A percentile compares a stretch with the other conserved stretches of the same genome.
Evolutionary conservation across 2,888 invertebrate genomes (phyloP).

Genomic region (Eudasyphora cyanicolor): DNA sequence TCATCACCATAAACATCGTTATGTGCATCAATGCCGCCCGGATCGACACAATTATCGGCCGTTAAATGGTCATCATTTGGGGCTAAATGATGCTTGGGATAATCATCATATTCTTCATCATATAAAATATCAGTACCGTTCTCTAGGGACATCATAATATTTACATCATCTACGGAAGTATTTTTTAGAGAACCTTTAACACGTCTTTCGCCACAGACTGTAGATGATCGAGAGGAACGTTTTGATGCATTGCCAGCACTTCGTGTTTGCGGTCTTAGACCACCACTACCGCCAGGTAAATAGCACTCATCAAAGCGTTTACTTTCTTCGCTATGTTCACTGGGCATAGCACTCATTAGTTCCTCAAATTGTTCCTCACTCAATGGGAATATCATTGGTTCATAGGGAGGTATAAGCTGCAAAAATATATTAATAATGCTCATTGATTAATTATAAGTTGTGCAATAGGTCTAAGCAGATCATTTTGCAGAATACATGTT

Average conservation of each 20-base stretch:
- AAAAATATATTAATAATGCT: slow-evolving; percentile 69
- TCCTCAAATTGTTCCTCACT: slow-evolving; percentile 84
- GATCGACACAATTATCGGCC: slow-evolving; percentile 63
- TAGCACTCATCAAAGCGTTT: slow-evolving; percentile 60
- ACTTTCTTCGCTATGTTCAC: slow-evolving; percentile 56
- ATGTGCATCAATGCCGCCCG: slow-evolving; percentile 49
- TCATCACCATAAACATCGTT: slow-evolving; percentile 66
- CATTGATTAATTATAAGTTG: too few species aligned
- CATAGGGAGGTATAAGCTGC: slow-evolving; percentile 86
- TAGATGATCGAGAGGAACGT: slow-evolving; percentile 54
- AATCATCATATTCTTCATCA: slow-evolving; percentile 70
- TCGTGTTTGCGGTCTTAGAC: neutral
- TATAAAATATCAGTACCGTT: slow-evolving; percentile 57
- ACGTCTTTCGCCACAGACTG: slow-evolving; percentile 51
- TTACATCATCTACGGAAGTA: slow-evolving; percentile 59
- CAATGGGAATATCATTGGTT: slow-evolving; percentile 88
- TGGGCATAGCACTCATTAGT: slow-evolving; percentile 65
- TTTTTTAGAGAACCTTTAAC: slow-evolving; percentile 48
- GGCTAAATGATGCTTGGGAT: slow-evolving; percentile 73
- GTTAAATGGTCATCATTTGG: slow-evolving; percentile 70
- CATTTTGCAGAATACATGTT: too few species aligned
- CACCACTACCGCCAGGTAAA: slow-evolving; percentile 51
- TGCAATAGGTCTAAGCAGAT: too few species aligned
- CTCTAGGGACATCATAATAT: slow-evolving; percentile 55
- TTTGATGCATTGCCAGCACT: slow-evolving; percentile 45